phyloP scores from a whole-genome alignment of 2,797 vertebrate species.

The Okamejei kenojei region DNA sequence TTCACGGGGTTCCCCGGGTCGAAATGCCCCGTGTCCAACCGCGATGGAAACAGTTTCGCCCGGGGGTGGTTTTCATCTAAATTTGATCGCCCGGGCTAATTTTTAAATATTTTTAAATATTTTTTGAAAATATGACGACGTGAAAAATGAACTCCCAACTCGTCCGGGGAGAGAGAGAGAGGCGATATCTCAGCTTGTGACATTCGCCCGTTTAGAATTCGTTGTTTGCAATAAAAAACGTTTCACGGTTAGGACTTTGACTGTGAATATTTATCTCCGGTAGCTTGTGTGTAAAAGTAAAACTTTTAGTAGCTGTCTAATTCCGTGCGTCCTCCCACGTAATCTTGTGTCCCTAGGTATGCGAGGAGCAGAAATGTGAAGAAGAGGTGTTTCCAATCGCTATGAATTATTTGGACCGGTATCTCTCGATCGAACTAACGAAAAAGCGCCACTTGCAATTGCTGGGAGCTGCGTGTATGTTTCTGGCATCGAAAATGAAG shows the following conservation, averaged over 20 bases:
- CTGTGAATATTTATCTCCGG: not conserved
- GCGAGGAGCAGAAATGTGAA: slow-evolving; percentile 96
- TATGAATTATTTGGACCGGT: slow-evolving; percentile 98
- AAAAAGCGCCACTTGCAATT: slow-evolving; percentile 87
- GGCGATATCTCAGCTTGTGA: not conserved
- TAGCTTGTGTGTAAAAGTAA: not conserved
- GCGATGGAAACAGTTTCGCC: slow-evolving; percentile 51
- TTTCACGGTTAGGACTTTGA: not conserved
- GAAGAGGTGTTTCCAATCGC: slow-evolving; percentile 96
- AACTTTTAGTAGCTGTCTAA: not conserved
- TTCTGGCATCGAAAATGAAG: slow-evolving; percentile 97
- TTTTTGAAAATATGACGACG: slow-evolving; percentile 99
- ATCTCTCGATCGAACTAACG: slow-evolving; percentile 84
- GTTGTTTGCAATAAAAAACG: not conserved
- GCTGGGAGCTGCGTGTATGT: slow-evolving; percentile 93
- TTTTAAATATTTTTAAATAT: slow-evolving; percentile 88
- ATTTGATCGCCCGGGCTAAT: slow-evolving; percentile 54
- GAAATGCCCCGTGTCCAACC: slow-evolving; percentile 41
- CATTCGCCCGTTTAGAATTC: not conserved
- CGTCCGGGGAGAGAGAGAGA: slow-evolving; percentile 40
- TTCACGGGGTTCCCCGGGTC: not conserved
- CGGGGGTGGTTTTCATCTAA: slow-evolving; percentile 60
- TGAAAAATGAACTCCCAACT: slow-evolving; percentile 67
- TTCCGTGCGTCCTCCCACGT: slow-evolving; percentile 40
- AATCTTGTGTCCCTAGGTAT: slow-evolving; percentile 71